Evolutionary conservation across 2,888 invertebrate genomes (phyloP).

Genomic region (Helleia helle): DNA sequence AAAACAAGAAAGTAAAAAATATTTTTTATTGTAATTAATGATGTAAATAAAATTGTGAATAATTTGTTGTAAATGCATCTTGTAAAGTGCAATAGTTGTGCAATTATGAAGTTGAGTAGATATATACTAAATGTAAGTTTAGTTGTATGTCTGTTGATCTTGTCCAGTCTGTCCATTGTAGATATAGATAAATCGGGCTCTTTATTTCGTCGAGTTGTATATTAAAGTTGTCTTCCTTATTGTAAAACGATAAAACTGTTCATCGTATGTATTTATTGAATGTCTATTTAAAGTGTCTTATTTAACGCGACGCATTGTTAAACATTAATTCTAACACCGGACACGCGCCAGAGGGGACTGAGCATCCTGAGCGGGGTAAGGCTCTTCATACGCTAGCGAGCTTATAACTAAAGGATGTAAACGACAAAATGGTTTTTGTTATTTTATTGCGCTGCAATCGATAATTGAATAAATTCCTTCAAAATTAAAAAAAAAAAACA

Average conservation of each 20-base stretch:
- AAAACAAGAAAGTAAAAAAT: constrained; percentile 12
- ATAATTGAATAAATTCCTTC: too few relatives aligned
- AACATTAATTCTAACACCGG: too few relatives aligned
- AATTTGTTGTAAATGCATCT: constrained; percentile 70
- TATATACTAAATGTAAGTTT: constrained; percentile 48
- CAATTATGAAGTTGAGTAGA: constrained; percentile 69
- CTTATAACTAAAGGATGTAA: too few relatives aligned
- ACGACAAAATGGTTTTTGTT: too few relatives aligned
- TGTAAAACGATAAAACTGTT: neutral
- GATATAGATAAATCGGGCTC: constrained; percentile 31
- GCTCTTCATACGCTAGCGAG: too few relatives aligned
- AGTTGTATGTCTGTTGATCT: constrained; percentile 52
- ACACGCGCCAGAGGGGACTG: too few relatives aligned
- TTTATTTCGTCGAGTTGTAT: constrained; percentile 11
- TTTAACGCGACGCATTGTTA: too few relatives aligned
- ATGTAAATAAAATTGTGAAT: constrained; percentile 47
- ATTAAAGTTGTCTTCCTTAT: constrained; percentile 7
- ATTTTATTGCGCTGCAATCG: too few relatives aligned
- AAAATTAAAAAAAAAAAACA: too few relatives aligned
- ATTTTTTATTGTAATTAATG: constrained; percentile 38
- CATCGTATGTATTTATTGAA: neutral
- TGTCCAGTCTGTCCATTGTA: constrained; percentile 59
- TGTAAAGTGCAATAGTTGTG: constrained; percentile 72
- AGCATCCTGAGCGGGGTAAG: too few relatives aligned
- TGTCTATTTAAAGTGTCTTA: too few relatives aligned